Percentiles rank a stretch among this genome's conserved stretches.
These are phyloP conservation scores for Helicorthomorpha holstii DNA, from an alignment of 1,140 invertebrate species.

Conservation along the genomic window DNA sequence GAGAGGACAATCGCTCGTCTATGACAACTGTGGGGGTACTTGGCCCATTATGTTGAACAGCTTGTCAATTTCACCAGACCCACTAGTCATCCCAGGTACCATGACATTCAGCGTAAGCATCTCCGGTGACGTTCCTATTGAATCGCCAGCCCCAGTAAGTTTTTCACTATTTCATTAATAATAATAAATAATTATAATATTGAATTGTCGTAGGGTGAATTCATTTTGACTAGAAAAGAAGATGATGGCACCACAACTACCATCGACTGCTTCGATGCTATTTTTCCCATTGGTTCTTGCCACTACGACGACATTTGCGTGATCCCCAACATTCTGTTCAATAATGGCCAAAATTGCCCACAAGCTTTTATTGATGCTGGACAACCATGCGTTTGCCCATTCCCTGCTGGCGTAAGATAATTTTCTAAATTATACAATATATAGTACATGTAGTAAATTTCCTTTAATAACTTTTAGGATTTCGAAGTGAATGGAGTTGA, in stretches of 20 bases:
- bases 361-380: neutral
- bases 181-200: too few species aligned
- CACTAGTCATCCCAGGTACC: neutral
- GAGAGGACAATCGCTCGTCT: too few species aligned
- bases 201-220: neutral
- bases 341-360: neutral
- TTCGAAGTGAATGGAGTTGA: too few species aligned
- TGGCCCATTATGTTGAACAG: neutral
- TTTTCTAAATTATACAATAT: too few species aligned
- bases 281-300: neutral
- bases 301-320: neutral
- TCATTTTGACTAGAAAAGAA: neutral
- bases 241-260: neutral
- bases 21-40: neutral
- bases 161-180: too few species aligned
- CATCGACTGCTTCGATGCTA: neutral
- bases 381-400: neutral
- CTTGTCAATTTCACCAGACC: neutral
- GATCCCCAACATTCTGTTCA: neutral
- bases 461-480: too few species aligned
- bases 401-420: too few species aligned
- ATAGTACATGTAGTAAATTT: too few species aligned
- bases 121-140: neutral
- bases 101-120: neutral
- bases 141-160: neutral